Percentiles rank a stretch among this genome's conserved stretches.
These are phyloP conservation scores for Drosophila monieri DNA, from an alignment of 2,888 invertebrate genomes.

Conservation along the genomic window DNA sequence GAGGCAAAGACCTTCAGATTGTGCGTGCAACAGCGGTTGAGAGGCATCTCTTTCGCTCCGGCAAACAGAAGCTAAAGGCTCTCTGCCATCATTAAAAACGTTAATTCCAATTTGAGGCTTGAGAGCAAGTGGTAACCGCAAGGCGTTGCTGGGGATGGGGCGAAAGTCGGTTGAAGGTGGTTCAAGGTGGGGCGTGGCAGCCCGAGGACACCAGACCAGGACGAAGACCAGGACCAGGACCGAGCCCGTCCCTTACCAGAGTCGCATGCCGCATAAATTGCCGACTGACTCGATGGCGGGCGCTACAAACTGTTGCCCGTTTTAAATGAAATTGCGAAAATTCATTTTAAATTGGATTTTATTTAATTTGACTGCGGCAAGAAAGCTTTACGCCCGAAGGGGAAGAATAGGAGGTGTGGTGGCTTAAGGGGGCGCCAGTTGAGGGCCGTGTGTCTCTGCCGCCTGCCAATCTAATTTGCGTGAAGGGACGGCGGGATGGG, in stretches of 20 bases:
- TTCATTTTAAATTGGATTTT: constrained; percentile 80
- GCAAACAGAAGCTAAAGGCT: constrained; percentile 20
- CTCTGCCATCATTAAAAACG: constrained; percentile 79
- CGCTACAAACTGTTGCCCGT: constrained; percentile 36
- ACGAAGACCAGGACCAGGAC: background rate
- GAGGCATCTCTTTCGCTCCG: constrained; percentile 25
- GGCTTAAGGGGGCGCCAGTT: background rate
- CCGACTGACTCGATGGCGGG: constrained; percentile 28
- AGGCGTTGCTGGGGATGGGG: no score
- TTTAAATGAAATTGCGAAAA: constrained; percentile 77
- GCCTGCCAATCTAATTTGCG: constrained; percentile 52
- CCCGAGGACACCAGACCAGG: constrained; percentile 13
- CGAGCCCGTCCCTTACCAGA: background rate
- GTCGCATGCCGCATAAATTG: constrained; percentile 63
- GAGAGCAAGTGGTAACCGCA: constrained; percentile 45
- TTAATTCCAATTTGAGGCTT: constrained; percentile 78
- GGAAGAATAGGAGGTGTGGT: constrained; percentile 8
- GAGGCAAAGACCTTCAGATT: constrained; percentile 17
- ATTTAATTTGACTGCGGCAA: constrained; percentile 71
- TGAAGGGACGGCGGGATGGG: constrained; percentile 8
- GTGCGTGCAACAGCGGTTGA: constrained; percentile 36
- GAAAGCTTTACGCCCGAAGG: constrained; percentile 50
- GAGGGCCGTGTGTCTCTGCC: constrained; percentile 28
- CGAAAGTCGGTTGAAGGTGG: background rate
- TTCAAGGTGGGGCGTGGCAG: constrained; percentile 22